Base-by-base conservation (phyloP, 2,797 vertebrate genomes). In the Alca torda region DNA sequence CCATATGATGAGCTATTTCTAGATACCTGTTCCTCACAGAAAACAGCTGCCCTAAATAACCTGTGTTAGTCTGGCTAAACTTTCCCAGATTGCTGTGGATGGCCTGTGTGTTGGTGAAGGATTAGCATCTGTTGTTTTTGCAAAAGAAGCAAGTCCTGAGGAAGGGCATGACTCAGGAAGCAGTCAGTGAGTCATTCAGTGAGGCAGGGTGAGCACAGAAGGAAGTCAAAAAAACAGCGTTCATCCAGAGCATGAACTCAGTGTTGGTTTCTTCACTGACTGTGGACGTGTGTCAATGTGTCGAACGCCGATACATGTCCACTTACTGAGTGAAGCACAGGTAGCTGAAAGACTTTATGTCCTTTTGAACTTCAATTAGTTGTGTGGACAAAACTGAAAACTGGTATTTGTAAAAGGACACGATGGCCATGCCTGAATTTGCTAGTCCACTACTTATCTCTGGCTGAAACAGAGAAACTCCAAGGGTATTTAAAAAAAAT, bases 341-440 rank as follows among this genome's bases (percentile, higher is more conserved):
- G 25, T 37, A 68, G 70, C 31, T 84, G 81, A 84, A 84, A 73
- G n/a, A n/a, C 26, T 61, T 68, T 9, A 4, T 28, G 13, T 65
- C 57, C 10, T 77, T 63, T 33, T 54, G 33, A 77, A 46, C 46
- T 86, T 48, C 0, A 4, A 4, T 76, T 56, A 80, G 33, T 19
- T 75, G 28, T 25, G 21, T 48, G 41, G 50, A 59, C 60, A 81
- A 30, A 80, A 65, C 39, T 15, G 16, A 78, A 78, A 86, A 26
- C 16, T 69, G 30, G 3, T 75, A 11, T 39, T 72, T 78, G 7
- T 68, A 51, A 74, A 28, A 74, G 39, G 48, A 39, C 2, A 1
- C 4, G 30, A 30, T 72, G 59, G 25, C 19, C 3, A 0, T 60
- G 8, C 46, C 41, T 0, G 3, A 23, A 33, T 61, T 45, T 33